Percentiles rank a stretch among this genome's conserved stretches.
These are phyloP conservation scores for human DNA, from an alignment of 2,113 vertebrate species.

Conservation along the genomic window GRCh38 chr15:95583001-95583500, in stretches of 20 bases:
- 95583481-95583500: slow-evolving; percentile 82
- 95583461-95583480: slow-evolving; percentile 78
- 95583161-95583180: not conserved
- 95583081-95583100: not conserved
- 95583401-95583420: slow-evolving; percentile 70
- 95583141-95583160: not conserved
- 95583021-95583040: not conserved
- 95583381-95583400: slow-evolving; percentile 66
- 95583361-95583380: slow-evolving; percentile 56
- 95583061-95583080: not conserved
- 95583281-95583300: not conserved
- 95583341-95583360: not conserved
- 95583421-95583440: slow-evolving; percentile 69
- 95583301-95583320: not conserved
- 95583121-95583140: not conserved
- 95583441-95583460: slow-evolving; percentile 71
- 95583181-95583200: not conserved
- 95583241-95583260: not conserved
- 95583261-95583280: not conserved
- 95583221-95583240: not conserved
- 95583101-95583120: not conserved
- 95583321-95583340: not conserved
- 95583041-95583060: not conserved
- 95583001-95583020: not conserved
- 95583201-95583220: not conserved